Conservation (phyloP, 2,113 vertebrate genomes). For the Danionella cerebrum region DNA sequence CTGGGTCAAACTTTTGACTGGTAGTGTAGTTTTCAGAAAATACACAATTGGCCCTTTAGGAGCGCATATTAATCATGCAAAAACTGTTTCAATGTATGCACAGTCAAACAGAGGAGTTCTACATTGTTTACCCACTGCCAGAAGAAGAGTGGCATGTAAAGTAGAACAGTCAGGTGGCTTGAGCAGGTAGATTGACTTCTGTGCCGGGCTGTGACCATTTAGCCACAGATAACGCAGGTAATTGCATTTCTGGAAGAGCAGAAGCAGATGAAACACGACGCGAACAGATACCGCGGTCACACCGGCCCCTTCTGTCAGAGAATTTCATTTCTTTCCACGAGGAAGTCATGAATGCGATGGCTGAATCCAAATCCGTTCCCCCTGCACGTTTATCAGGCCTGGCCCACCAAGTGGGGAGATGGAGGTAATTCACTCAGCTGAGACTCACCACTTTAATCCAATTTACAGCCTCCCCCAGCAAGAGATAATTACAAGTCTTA, state of each 20-base stretch:
- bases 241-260: constrained; percentile 86
- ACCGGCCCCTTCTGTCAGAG: constrained; percentile 82
- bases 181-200: constrained; percentile 42
- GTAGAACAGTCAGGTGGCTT: constrained; percentile 40
- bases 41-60: too few relatives aligned
- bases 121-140: constrained; percentile 11
- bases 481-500: constrained; percentile 91
- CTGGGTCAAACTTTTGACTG: too few relatives aligned
- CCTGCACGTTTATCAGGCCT: constrained; percentile 83
- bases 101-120: neutral
- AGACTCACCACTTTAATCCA: constrained; percentile 91
- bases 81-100: neutral
- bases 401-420: constrained; percentile 87
- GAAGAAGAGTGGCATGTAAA: constrained; percentile 34
- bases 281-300: constrained; percentile 77
- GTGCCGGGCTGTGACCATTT: constrained; percentile 60
- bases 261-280: constrained; percentile 81
- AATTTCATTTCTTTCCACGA: constrained; percentile 84
- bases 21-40: too few relatives aligned
- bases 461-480: constrained; percentile 89
- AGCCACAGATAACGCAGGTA: constrained; percentile 77
- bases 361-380: constrained; percentile 88
- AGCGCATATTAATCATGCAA: too few relatives aligned
- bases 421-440: constrained; percentile 80
- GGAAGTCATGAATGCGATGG: constrained; percentile 84